phyloP scores from a whole-genome alignment of 2,113 vertebrate species.

The Microcebus griseorufus region DNA sequence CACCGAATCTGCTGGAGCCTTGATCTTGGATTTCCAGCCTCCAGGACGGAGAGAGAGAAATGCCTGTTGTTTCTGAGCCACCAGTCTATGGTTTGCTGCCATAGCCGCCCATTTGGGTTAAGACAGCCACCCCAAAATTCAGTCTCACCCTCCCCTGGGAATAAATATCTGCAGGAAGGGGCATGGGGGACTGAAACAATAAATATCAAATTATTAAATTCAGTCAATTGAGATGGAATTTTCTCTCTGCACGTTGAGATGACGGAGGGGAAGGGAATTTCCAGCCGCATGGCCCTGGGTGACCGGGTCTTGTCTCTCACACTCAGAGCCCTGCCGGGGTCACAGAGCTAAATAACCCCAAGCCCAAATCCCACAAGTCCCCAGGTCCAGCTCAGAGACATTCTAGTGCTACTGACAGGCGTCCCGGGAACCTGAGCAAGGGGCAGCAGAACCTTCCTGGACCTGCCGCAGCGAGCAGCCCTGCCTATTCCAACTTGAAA shows the following conservation, averaged over 20 bases:
- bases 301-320: background rate
- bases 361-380: background rate
- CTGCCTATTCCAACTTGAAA: background rate
- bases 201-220: background rate
- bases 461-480: background rate
- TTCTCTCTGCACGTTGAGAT: background rate
- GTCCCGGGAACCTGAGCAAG: background rate
- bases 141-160: no score
- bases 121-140: background rate
- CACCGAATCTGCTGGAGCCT: no score
- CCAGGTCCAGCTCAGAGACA: background rate
- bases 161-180: background rate
- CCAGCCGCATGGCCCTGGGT: background rate
- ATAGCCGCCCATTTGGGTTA: background rate
- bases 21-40: background rate
- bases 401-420: background rate
- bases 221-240: no score
- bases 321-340: background rate
- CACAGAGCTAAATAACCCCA: no score
- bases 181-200: background rate
- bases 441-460: no score
- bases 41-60: background rate
- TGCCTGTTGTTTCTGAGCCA: background rate
- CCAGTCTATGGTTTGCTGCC: background rate
- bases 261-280: background rate